Evolutionary conservation across 1,140 invertebrate genomes (phyloP).

Genomic region (Pachypeltis micranthus): DNA sequence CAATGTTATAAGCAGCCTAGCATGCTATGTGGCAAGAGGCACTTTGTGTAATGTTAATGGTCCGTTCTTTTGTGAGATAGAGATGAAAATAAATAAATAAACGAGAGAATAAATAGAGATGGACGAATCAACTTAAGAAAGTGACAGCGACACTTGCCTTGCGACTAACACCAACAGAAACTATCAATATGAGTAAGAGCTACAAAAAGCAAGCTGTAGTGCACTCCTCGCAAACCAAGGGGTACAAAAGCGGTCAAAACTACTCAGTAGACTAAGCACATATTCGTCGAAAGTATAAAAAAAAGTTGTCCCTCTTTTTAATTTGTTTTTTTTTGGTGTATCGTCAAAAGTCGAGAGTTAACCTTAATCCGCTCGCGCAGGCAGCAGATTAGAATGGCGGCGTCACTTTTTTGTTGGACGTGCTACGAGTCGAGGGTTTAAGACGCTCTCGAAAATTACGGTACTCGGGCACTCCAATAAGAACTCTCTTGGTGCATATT

Average conservation of each 20-base stretch:
- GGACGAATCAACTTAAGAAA: background rate
- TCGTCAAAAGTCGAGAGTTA: too few species aligned
- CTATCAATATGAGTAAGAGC: constrained; percentile 13
- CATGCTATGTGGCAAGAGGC: constrained; percentile 24
- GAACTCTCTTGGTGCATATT: too few species aligned
- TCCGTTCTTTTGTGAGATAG: constrained; percentile 23
- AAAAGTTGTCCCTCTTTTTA: too few species aligned
- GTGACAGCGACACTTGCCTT: constrained; percentile 11
- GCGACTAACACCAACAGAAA: constrained; percentile 23
- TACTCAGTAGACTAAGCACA: background rate
- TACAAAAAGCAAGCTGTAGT: constrained; percentile 15
- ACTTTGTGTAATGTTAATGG: constrained; percentile 24
- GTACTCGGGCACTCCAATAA: too few species aligned
- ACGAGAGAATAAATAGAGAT: background rate
- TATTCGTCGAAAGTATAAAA: too few species aligned
- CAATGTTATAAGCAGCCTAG: constrained; percentile 22
- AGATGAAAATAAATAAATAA: too few species aligned
- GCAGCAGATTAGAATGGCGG: too few species aligned
- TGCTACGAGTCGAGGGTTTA: too few species aligned
- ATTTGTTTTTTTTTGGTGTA: too few species aligned
- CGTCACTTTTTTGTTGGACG: too few species aligned
- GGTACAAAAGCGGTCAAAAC: constrained; percentile 15
- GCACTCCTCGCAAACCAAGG: constrained; percentile 20
- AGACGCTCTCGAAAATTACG: too few species aligned
- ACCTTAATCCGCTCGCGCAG: too few species aligned